Percentiles rank a stretch among this genome's conserved stretches.
These are phyloP conservation scores for Julus scandinavius DNA, from an alignment of 2,888 invertebrate species.

Conservation along the genomic window DNA sequence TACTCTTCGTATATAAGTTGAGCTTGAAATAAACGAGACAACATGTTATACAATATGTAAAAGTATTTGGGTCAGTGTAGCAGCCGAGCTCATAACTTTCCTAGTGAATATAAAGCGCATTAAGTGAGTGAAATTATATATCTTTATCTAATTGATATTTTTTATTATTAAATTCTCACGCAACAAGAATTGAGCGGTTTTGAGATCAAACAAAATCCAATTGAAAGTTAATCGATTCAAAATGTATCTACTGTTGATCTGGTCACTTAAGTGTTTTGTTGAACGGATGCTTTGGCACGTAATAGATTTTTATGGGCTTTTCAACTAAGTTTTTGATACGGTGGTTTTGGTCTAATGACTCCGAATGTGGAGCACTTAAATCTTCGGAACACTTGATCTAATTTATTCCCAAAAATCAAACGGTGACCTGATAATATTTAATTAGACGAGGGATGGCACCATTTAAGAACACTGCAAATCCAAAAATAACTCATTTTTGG, in stretches of 20 bases:
- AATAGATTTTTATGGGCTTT: background rate
- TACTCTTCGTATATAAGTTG: background rate
- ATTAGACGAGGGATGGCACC: background rate
- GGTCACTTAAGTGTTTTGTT: background rate
- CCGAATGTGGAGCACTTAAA: constrained; percentile 15
- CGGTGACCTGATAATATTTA: background rate
- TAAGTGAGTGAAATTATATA: background rate
- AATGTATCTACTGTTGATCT: background rate
- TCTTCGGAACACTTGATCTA: constrained; percentile 11
- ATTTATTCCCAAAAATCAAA: background rate
- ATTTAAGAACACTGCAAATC: no score
- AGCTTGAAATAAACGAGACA: background rate
- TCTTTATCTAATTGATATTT: background rate
- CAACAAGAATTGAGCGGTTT: background rate
- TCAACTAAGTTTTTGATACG: background rate
- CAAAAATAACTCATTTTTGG: no score
- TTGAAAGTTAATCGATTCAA: background rate
- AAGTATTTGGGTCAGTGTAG: constrained; percentile 16
- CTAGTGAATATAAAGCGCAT: background rate
- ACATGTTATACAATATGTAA: constrained; percentile 1
- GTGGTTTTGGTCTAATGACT: background rate
- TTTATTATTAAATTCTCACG: background rate
- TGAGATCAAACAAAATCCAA: background rate
- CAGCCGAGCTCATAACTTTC: constrained; percentile 21
- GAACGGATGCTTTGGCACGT: background rate